These are phyloP conservation scores for Mizuhopecten yessoensis DNA, from an alignment of 1,140 invertebrate species.

Conservation along the genomic window DNA sequence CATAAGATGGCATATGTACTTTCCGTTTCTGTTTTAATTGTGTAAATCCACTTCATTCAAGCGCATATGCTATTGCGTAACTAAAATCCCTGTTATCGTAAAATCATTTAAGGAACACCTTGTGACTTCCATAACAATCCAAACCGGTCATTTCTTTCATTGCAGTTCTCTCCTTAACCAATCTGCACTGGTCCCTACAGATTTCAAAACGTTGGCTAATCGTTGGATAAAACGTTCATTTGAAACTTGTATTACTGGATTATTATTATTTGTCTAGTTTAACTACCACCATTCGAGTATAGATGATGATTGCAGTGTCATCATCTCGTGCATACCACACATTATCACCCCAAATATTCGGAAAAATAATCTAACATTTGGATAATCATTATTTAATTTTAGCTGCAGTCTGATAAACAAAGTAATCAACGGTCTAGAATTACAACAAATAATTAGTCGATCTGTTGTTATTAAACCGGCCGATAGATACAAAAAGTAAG, in stretches of 20 bases:
- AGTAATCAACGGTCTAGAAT: too few species aligned
- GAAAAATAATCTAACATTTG: too few species aligned
- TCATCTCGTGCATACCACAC: too few species aligned
- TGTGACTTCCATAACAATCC: background rate
- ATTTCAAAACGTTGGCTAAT: background rate
- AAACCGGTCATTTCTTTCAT: background rate
- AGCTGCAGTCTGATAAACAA: too few species aligned
- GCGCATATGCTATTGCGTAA: background rate
- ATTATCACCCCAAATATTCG: too few species aligned
- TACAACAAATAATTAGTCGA: too few species aligned
- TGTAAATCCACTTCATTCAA: background rate
- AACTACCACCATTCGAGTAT: too few species aligned
- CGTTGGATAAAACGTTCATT: background rate
- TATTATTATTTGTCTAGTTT: too few species aligned
- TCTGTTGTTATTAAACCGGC: too few species aligned
- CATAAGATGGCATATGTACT: background rate
- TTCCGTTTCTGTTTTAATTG: slow-evolving; percentile 7
- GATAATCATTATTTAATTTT: too few species aligned
- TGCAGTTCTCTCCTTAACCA: background rate
- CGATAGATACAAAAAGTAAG: too few species aligned
- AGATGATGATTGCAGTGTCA: too few species aligned
- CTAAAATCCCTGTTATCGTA: background rate
- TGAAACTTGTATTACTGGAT: background rate
- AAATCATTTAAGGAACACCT: background rate
- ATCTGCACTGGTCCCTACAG: background rate